phyloP scores from a whole-genome alignment of 2,888 invertebrate genomes.

The Nysson spinosus region DNA sequence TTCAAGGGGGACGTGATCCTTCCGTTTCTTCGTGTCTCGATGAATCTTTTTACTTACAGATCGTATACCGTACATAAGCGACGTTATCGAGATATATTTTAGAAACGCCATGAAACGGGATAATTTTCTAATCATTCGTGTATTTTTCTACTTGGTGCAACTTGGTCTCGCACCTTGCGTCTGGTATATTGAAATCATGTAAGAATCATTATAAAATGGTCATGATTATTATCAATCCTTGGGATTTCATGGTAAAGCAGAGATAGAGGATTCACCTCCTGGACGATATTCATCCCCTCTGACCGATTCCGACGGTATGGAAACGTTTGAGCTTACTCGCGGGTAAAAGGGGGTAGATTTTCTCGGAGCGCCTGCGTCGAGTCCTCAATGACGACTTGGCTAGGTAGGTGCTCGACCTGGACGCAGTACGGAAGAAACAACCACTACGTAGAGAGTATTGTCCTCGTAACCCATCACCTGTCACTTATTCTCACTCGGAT shows the following conservation, averaged over 20 bases:
- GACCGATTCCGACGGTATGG: conserved; percentile 35
- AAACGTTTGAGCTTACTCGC: conserved; percentile 24
- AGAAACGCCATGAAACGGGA: no score
- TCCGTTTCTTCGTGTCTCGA: no score
- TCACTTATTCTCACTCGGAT: conserved; percentile 1
- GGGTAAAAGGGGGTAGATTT: conserved; percentile 52
- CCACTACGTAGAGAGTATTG: conserved; percentile 40
- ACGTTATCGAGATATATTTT: no score
- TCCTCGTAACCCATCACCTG: conserved; percentile 39
- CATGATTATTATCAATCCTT: conserved; percentile 30
- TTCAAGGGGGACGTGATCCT: no score
- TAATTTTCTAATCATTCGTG: no score
- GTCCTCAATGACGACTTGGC: conserved; percentile 71
- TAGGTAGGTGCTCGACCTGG: conserved; percentile 74
- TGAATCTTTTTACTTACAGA: no score
- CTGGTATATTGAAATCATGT: no score
- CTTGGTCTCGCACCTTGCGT: no score
- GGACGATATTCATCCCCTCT: conserved; percentile 54
- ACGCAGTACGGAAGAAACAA: conserved; percentile 67
- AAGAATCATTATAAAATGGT: no score
- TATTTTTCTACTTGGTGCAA: no score
- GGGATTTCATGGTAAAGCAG: conserved; percentile 28
- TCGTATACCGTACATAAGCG: no score
- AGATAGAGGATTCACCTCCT: conserved; percentile 37
- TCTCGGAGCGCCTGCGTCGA: conserved; percentile 73